Conservation (phyloP, 2,888 invertebrate species). For the Nymphalis polychloros region DNA sequence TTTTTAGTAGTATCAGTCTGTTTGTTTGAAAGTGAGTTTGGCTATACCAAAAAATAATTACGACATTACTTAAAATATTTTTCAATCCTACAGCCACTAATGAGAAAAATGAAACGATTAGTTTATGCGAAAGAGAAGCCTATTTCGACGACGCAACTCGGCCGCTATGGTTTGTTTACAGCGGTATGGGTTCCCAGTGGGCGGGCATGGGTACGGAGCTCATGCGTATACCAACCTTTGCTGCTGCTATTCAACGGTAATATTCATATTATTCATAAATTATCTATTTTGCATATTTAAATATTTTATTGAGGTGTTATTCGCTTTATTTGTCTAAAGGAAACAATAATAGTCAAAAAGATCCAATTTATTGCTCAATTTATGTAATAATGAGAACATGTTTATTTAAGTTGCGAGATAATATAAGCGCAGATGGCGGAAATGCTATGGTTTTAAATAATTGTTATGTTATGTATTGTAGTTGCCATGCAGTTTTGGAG, state of each 20-base stretch:
- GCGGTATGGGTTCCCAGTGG: slow-evolving; percentile 89
- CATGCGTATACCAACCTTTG: slow-evolving; percentile 83
- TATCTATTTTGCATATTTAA: background rate
- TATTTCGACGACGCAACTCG: slow-evolving; percentile 57
- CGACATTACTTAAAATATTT: too few species aligned
- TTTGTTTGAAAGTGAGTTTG: too few species aligned
- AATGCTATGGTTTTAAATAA: too few species aligned
- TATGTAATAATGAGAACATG: too few species aligned
- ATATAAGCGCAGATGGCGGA: too few species aligned
- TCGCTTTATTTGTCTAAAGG: too few species aligned
- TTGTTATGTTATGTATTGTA: slow-evolving; percentile 39
- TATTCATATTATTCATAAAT: slow-evolving; percentile 32
- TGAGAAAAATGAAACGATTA: slow-evolving; percentile 37
- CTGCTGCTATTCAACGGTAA: slow-evolving; percentile 75
- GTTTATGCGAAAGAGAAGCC: background rate
- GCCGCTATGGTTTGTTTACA: slow-evolving; percentile 86
- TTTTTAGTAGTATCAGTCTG: too few species aligned
- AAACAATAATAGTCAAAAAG: too few species aligned
- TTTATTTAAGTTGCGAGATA: too few species aligned
- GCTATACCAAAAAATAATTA: too few species aligned
- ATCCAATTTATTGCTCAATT: too few species aligned
- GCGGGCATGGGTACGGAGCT: slow-evolving; percentile 84
- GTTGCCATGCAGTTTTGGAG: slow-evolving; percentile 72
- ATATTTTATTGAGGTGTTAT: too few species aligned
- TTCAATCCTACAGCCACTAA: slow-evolving; percentile 48